Evolutionary conservation across 2,113 vertebrate genomes (phyloP).

Genomic region (Camelus dromedarius): DNA sequence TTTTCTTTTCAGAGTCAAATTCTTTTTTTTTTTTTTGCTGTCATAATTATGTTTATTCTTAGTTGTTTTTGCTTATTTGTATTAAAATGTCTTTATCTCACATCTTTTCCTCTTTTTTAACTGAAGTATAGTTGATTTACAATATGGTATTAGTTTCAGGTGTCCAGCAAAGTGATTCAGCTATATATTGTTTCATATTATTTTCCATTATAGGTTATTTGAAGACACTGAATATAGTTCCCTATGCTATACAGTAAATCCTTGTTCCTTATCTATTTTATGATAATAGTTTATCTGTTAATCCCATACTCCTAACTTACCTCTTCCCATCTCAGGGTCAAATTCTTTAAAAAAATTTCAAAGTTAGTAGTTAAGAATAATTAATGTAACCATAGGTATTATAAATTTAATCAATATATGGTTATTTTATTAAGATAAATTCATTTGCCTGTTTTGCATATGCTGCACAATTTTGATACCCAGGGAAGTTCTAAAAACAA

Average conservation of each 20-base stretch:
- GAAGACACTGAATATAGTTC: background rate
- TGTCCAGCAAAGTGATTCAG: background rate
- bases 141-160: background rate
- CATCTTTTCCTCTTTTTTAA: background rate
- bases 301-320: background rate
- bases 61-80: background rate
- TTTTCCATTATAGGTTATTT: background rate
- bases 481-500: slow-evolving; percentile 38
- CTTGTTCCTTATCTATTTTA: background rate
- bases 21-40: background rate
- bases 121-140: background rate
- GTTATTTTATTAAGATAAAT: slow-evolving; percentile 40
- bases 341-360: background rate
- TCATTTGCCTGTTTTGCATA: slow-evolving; percentile 15
- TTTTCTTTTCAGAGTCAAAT: background rate
- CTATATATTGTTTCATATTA: background rate
- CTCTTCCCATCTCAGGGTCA: background rate
- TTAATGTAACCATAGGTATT: background rate
- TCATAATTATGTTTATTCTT: background rate
- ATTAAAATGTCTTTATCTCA: background rate
- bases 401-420: background rate
- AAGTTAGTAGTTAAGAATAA: background rate
- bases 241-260: background rate
- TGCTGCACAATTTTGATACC: slow-evolving; percentile 27
- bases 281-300: background rate